A percentile compares a stretch with the other conserved stretches of the same genome.
Evolutionary conservation across 2,113 vertebrate genomes (phyloP).

Genomic region (Vulpes ferrilata): DNA sequence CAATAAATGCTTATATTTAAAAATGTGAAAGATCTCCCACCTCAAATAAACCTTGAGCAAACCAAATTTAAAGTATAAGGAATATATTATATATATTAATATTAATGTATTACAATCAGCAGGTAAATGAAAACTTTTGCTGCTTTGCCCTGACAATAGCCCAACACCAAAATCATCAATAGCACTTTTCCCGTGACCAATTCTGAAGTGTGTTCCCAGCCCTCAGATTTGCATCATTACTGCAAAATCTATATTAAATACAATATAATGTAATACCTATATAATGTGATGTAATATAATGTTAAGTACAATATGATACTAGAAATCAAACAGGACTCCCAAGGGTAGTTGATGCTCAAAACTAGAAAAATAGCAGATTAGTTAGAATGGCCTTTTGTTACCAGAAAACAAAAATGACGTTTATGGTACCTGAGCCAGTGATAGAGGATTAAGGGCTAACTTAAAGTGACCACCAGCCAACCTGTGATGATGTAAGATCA

Average conservation of each 20-base stretch:
- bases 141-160: not conserved
- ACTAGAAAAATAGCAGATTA: not conserved
- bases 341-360: not conserved
- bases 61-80: not conserved
- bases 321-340: not conserved
- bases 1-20: not conserved
- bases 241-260: not conserved
- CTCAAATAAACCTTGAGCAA: not conserved
- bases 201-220: not conserved
- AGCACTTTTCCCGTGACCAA: not conserved
- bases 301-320: not conserved
- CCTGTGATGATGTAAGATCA: not conserved
- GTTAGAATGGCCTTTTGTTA: not conserved
- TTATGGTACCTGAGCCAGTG: not conserved
- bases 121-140: not conserved
- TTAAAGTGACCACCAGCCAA: not conserved
- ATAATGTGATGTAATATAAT: not conserved
- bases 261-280: not conserved
- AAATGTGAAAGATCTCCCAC: not conserved
- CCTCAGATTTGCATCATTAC: not conserved
- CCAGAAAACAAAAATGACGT: not conserved
- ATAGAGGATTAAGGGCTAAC: not conserved
- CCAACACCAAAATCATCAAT: not conserved
- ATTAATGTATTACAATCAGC: not conserved
- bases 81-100: not conserved